phyloP scores from a whole-genome alignment of 2,797 vertebrate genomes.

The Manis javanica region DNA sequence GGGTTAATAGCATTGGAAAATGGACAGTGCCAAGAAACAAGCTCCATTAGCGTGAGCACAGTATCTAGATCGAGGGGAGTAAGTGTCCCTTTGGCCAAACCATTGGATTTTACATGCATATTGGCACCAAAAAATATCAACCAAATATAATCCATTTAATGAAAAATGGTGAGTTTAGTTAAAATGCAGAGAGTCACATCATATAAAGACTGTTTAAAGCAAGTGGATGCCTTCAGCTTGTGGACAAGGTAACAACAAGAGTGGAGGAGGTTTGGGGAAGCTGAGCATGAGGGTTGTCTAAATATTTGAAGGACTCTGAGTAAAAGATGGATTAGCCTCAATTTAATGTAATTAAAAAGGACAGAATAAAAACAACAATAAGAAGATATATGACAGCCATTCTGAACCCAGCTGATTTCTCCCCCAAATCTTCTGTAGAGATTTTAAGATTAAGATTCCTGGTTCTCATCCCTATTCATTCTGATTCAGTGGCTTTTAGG shows the following conservation, averaged over 20 bases:
- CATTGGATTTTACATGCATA: neutral
- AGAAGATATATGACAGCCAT: neutral
- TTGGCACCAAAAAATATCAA: neutral
- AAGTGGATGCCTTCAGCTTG: no score
- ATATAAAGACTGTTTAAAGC: neutral
- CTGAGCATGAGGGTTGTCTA: neutral
- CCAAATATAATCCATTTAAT: neutral
- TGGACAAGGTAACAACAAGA: neutral
- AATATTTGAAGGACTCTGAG: neutral
- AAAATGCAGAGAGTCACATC: neutral
- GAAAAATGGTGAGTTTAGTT: neutral
- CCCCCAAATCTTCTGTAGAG: neutral
- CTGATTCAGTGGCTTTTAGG: neutral
- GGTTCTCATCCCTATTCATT: neutral
- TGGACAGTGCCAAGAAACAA: neutral
- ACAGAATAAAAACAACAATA: neutral
- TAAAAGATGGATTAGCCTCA: neutral
- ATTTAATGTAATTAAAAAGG: neutral
- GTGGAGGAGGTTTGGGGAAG: neutral
- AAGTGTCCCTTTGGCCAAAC: neutral
- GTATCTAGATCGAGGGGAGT: neutral
- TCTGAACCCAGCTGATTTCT: neutral
- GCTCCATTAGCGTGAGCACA: neutral
- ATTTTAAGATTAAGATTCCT: neutral
- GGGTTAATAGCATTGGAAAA: neutral